Evolutionary conservation across 2,888 invertebrate genomes (phyloP).

Genomic region (Acanthosepion esculentum): DNA sequence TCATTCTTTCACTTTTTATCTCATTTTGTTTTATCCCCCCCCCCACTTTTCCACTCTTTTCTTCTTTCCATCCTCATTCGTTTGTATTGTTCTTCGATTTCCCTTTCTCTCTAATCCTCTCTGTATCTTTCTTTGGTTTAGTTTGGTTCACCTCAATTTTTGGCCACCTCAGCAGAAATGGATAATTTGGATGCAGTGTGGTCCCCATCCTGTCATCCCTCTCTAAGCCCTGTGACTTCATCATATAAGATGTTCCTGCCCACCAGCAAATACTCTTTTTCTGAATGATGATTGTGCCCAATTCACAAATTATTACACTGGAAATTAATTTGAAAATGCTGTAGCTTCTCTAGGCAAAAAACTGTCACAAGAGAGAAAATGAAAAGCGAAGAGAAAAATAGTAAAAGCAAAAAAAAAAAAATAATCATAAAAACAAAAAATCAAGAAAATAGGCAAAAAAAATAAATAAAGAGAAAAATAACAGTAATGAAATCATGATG

Average conservation of each 20-base stretch:
- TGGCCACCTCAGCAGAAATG: neutral
- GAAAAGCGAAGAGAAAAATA: neutral
- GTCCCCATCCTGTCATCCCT: neutral
- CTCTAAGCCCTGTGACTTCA: neutral
- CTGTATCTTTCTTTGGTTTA: neutral
- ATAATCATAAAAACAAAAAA: neutral
- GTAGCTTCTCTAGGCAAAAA: neutral
- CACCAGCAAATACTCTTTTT: neutral
- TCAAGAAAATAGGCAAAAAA: neutral
- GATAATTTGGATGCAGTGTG: neutral
- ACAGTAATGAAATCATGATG: neutral
- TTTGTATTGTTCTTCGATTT: neutral
- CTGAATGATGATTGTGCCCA: neutral
- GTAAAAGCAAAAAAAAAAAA: neutral
- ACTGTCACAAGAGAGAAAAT: neutral
- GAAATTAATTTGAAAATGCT: constrained; percentile 33
- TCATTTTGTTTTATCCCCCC: neutral
- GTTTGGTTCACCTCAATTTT: neutral
- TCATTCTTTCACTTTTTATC: neutral
- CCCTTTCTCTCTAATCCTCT: neutral
- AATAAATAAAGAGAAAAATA: neutral
- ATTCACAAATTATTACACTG: constrained; percentile 4
- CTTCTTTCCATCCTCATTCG: neutral
- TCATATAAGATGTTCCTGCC: neutral
- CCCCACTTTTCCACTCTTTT: no score